Percentiles rank a stretch among this genome's conserved stretches.
phyloP scores from a whole-genome alignment of 2,113 vertebrate species.

The Paralichthys olivaceus region DNA sequence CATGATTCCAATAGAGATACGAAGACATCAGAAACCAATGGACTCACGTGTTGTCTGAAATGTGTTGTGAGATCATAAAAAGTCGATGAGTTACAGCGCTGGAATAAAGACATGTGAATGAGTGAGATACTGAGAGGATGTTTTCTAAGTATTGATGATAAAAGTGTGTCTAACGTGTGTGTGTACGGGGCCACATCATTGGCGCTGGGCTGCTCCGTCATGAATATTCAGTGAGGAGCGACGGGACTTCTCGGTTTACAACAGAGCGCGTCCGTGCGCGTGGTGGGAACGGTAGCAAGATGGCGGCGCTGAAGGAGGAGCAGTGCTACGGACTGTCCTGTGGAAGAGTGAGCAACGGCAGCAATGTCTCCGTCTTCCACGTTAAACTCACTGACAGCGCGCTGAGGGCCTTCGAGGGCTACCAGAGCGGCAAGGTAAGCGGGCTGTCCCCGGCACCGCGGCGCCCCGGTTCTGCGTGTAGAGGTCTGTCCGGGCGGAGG shows the following conservation, averaged over 20 bases:
- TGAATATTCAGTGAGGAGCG: constrained; percentile 79
- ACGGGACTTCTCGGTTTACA: constrained; percentile 76
- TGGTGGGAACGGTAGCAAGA: constrained; percentile 92
- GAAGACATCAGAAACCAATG: rapidly evolving
- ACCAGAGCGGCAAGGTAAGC: constrained; percentile 89
- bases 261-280: constrained; percentile 79
- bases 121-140: too few relatives aligned
- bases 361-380: constrained; percentile 92
- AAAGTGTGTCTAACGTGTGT: too few relatives aligned
- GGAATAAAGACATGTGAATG: too few relatives aligned
- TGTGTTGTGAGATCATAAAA: background rate
- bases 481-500: constrained; percentile 29
- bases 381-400: constrained; percentile 97
- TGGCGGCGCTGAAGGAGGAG: constrained; percentile 98
- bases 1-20: background rate
- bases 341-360: constrained; percentile 92
- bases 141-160: too few relatives aligned
- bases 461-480: constrained; percentile 11
- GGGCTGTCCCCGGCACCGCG: constrained; percentile 1
- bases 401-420: constrained; percentile 90
- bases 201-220: too few relatives aligned
- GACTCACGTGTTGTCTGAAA: background rate
- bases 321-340: constrained; percentile 96
- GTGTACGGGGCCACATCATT: too few relatives aligned
- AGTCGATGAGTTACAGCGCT: background rate